These are phyloP conservation scores for Onthophagus sagittarius DNA, from an alignment of 2,888 invertebrate species.

Conservation along the genomic window DNA sequence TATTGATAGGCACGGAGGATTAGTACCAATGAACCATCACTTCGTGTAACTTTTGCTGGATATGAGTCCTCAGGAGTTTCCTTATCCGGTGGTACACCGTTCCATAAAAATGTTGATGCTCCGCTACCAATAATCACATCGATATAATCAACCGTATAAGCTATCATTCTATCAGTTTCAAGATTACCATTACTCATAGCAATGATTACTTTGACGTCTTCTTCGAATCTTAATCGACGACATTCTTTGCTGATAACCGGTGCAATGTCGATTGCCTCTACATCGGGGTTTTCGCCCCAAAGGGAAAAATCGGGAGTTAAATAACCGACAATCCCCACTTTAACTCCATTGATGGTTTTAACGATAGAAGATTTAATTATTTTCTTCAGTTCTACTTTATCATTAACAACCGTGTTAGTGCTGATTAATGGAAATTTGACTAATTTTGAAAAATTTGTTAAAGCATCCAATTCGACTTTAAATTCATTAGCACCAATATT, in stretches of 20 bases:
- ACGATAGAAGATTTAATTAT: neutral
- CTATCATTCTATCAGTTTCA: conserved; percentile 51
- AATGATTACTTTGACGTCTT: conserved; percentile 52
- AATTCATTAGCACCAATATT: neutral
- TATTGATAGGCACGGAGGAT: conserved; percentile 86
- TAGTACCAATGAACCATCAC: conserved; percentile 65
- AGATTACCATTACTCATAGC: conserved; percentile 82
- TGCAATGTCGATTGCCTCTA: neutral
- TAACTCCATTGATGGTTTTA: neutral
- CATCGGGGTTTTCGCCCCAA: neutral
- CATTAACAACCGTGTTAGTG: neutral
- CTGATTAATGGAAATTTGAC: neutral
- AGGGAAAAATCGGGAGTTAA: neutral
- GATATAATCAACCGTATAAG: neutral
- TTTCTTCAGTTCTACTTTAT: neutral
- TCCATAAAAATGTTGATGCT: conserved; percentile 83
- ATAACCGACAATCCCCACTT: neutral
- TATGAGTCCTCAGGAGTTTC: conserved; percentile 71
- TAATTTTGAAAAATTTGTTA: neutral
- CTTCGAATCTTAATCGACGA: conserved; percentile 29
- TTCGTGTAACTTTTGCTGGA: conserved; percentile 67
- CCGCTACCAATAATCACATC: conserved; percentile 81
- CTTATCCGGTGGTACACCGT: conserved; percentile 62
- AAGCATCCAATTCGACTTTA: neutral
- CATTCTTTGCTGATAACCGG: neutral